Conservation (phyloP, 1,140 invertebrate species). For the Drosophila repleta region DNA sequence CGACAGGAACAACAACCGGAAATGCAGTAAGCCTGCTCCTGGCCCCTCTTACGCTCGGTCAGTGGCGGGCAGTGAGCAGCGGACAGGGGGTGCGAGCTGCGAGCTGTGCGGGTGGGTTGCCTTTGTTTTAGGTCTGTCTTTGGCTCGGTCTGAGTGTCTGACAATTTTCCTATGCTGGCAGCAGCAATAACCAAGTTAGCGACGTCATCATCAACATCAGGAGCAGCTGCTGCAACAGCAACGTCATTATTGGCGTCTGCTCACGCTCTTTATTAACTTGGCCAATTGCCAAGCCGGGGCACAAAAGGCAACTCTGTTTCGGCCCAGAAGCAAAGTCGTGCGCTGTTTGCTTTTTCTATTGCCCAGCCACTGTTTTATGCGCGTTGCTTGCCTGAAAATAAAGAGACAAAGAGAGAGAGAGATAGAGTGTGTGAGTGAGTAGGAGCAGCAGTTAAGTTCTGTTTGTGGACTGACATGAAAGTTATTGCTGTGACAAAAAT, state of each 20-base stretch:
- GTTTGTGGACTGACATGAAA: conserved; percentile 75
- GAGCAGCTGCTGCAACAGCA: conserved; percentile 60
- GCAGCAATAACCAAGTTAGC: conserved; percentile 79
- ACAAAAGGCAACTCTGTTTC: conserved; percentile 56
- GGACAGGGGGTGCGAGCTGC: conserved; percentile 2
- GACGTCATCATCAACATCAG: conserved; percentile 72
- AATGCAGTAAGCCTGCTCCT: conserved; percentile 68
- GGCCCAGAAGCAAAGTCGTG: conserved; percentile 19
- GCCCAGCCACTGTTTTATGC: conserved; percentile 54
- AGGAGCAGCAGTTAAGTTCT: conserved; percentile 55
- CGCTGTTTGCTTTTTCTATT: conserved; percentile 52
- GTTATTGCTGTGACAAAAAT: conserved; percentile 75
- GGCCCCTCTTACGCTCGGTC: conserved; percentile 7
- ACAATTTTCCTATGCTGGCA: conserved; percentile 53
- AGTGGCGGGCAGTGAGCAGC: neutral
- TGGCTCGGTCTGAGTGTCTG: conserved; percentile 10
- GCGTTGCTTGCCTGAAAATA: conserved; percentile 52
- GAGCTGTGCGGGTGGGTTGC: too few species aligned
- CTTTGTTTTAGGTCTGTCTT: conserved; percentile 34
- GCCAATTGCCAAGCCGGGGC: conserved; percentile 69
- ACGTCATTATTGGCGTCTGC: conserved; percentile 68
- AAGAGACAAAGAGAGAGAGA: conserved; percentile 20
- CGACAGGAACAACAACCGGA: conserved; percentile 73
- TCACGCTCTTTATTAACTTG: conserved; percentile 73
- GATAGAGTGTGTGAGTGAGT: conserved; percentile 3